Conservation (phyloP, 2,797 vertebrate genomes). For the Aplochiton taeniatus region DNA sequence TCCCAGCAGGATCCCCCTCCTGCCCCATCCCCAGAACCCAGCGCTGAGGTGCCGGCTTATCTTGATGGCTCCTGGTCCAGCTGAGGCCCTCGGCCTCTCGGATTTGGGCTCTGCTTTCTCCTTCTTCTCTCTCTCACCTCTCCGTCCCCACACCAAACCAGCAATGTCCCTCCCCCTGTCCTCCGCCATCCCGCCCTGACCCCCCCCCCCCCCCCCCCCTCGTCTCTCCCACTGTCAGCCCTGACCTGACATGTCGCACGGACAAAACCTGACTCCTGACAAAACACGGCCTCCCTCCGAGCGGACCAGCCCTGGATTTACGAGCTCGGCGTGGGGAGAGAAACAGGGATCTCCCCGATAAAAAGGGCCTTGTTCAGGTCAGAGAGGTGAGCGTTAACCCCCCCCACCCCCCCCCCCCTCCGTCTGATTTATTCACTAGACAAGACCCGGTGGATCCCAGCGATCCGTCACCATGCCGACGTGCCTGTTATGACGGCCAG, state of each 20-base stretch:
- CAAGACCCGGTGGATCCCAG: constrained; percentile 64
- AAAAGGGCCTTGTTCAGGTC: constrained; percentile 65
- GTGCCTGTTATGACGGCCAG: constrained; percentile 81
- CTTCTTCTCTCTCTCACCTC: constrained; percentile 7
- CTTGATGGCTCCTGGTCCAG: constrained; percentile 64
- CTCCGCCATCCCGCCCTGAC: constrained; percentile 29
- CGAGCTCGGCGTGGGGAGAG: not conserved
- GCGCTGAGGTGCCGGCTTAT: constrained; percentile 75
- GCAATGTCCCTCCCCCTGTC: constrained; percentile 45
- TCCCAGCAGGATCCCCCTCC: constrained; percentile 53
- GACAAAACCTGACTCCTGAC: constrained; percentile 57
- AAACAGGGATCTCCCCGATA: constrained; percentile 64
- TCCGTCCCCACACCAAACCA: not conserved
- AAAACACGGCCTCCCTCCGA: constrained; percentile 64
- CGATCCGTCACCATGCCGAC: constrained; percentile 70
- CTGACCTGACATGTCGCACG: constrained; percentile 58
- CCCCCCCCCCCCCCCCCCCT: too few relatives aligned
- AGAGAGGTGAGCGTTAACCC: constrained; percentile 42
- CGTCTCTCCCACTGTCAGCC: constrained; percentile 2
- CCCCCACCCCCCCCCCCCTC: not conserved
- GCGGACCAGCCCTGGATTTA: constrained; percentile 15
- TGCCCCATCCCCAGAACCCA: constrained; percentile 40
- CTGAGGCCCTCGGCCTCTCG: constrained; percentile 17
- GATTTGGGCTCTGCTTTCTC: constrained; percentile 22
- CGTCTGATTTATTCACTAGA: constrained; percentile 74